Percentiles rank a stretch among this genome's conserved stretches.
These are phyloP conservation scores for Takifugu bimaculatus DNA, from an alignment of 2,113 vertebrate species.

Conservation along the genomic window DNA sequence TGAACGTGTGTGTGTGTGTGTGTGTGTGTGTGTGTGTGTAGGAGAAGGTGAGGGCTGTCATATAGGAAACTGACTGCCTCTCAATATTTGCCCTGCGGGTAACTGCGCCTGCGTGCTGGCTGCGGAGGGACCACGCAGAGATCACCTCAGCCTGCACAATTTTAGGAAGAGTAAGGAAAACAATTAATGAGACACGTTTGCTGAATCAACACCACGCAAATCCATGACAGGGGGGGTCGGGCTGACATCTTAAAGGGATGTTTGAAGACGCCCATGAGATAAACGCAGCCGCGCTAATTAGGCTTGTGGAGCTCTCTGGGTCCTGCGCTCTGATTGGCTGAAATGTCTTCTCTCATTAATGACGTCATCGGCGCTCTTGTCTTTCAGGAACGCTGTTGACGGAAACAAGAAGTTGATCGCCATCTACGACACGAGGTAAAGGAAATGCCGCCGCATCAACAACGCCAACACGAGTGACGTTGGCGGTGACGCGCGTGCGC, in stretches of 20 bases:
- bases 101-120: conserved; percentile 1
- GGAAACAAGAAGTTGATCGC: conserved; percentile 91
- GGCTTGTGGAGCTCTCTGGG: too few relatives aligned
- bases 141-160: neutral
- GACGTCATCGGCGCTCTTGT: conserved; percentile 39
- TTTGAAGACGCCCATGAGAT: too few relatives aligned
- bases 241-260: too few relatives aligned
- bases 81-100: conserved; percentile 28
- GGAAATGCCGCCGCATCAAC: conserved; percentile 31
- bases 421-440: conserved; percentile 91
- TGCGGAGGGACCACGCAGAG: neutral
- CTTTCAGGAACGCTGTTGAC: conserved; percentile 89
- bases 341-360: neutral
- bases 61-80: conserved; percentile 10
- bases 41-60: conserved; percentile 2
- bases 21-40: neutral
- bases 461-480: neutral
- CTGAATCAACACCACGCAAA: too few relatives aligned
- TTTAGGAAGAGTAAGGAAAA: neutral
- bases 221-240: too few relatives aligned
- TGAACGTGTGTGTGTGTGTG: neutral
- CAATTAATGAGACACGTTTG: neutral
- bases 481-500: neutral
- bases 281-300: too few relatives aligned
- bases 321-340: conserved; percentile 14